phyloP scores from a whole-genome alignment of 1,140 invertebrate species.

The Listronotus oregonensis region DNA sequence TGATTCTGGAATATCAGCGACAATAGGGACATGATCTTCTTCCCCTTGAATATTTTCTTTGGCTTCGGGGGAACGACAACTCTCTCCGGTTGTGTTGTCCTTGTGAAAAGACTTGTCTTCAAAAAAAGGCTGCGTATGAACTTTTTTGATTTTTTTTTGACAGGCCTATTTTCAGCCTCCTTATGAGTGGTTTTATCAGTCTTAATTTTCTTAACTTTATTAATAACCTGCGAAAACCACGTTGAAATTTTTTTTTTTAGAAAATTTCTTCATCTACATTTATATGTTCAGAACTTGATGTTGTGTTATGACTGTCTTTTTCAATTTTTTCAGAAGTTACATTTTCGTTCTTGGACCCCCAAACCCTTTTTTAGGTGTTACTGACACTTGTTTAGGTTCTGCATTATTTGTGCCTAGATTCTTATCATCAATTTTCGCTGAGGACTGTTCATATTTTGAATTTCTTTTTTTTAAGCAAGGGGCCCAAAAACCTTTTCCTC shows the following conservation, averaged over 20 bases:
- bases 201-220: conserved; percentile 42
- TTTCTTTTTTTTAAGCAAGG: conserved; percentile 29
- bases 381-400: neutral
- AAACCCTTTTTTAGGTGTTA: conserved; percentile 4
- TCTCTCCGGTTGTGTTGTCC: conserved; percentile 1
- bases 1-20: conserved; percentile 22
- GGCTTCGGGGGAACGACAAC: conserved; percentile 32
- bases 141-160: conserved; percentile 5
- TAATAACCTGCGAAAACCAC: conserved; percentile 39
- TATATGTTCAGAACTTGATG: neutral
- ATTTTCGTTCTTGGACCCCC: conserved; percentile 6
- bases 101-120: conserved; percentile 27
- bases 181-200: conserved; percentile 24
- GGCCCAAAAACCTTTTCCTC: conserved; percentile 29
- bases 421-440: neutral
- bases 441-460: conserved; percentile 10
- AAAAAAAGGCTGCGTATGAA: conserved; percentile 45
- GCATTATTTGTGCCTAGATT: neutral
- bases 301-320: neutral
- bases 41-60: conserved; percentile 29
- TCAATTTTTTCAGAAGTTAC: neutral
- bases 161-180: neutral
- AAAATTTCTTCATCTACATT: neutral
- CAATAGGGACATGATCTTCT: conserved; percentile 36
- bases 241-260: conserved; percentile 38